These are phyloP conservation scores for Crotalus helleri DNA, from an alignment of 2,113 vertebrate species.

Conservation along the genomic window DNA sequence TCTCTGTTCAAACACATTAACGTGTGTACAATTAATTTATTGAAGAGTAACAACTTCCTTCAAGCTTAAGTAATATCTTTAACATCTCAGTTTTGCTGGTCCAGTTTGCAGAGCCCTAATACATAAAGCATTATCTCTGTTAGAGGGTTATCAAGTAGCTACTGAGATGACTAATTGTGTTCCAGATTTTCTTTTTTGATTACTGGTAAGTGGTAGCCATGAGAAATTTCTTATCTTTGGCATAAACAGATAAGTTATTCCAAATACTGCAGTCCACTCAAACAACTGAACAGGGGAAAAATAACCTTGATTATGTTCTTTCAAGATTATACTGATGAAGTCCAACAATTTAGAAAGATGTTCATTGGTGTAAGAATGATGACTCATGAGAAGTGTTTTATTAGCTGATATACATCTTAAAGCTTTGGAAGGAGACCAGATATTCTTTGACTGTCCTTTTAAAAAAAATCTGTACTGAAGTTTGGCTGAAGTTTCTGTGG, in stretches of 20 bases:
- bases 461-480: neutral
- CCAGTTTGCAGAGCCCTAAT: neutral
- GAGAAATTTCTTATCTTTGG: neutral
- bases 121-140: neutral
- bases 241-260: neutral
- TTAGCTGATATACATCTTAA: neutral
- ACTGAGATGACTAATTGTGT: neutral
- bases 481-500: neutral
- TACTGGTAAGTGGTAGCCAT: neutral
- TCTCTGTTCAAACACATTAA: neutral
- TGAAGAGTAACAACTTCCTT: neutral
- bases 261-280: neutral
- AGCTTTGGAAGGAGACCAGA: neutral
- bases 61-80: neutral
- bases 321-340: neutral
- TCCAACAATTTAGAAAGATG: neutral
- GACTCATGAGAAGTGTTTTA: neutral
- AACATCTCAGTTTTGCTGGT: neutral
- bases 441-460: neutral
- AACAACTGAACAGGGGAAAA: neutral
- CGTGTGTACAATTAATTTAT: neutral
- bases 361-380: neutral
- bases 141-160: neutral
- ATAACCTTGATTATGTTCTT: neutral
- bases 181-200: neutral